These are phyloP conservation scores for Diprion similis DNA, from an alignment of 1,140 invertebrate species.

Conservation along the genomic window DNA sequence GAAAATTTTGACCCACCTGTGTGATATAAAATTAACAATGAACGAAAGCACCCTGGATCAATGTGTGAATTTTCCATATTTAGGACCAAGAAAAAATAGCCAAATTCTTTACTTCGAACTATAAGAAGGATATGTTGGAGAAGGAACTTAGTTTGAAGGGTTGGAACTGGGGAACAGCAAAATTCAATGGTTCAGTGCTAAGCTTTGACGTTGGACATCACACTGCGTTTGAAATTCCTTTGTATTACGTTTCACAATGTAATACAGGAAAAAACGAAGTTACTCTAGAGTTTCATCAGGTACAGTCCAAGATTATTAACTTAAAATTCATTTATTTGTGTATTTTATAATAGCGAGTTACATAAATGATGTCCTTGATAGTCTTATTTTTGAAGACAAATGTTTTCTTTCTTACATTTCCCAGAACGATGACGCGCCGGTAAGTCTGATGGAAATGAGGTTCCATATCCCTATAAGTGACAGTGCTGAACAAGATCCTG, in stretches of 20 bases:
- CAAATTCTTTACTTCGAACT: constrained; percentile 86
- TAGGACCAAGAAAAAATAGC: constrained; percentile 83
- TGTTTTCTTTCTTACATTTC: constrained; percentile 29
- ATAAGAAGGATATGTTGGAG: constrained; percentile 85
- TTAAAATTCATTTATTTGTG: constrained; percentile 9
- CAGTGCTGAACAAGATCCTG: constrained; percentile 85
- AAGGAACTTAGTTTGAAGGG: constrained; percentile 95
- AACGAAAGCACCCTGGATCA: too few relatives aligned
- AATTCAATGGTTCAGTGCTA: constrained; percentile 91
- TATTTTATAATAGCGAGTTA: constrained; percentile 1
- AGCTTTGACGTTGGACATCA: constrained; percentile 91
- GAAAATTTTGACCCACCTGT: too few relatives aligned
- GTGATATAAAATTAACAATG: constrained; percentile 12
- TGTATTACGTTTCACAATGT: constrained; percentile 95
- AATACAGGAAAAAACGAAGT: constrained; percentile 99
- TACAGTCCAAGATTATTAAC: constrained; percentile 41
- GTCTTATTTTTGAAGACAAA: constrained; percentile 15
- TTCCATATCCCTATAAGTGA: constrained; percentile 95
- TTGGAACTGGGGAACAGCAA: constrained; percentile 98
- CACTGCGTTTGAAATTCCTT: constrained; percentile 95
- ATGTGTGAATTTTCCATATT: constrained; percentile 16
- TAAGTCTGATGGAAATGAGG: constrained; percentile 96
- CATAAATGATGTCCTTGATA: constrained; percentile 19
- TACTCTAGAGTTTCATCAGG: constrained; percentile 96
- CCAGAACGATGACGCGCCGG: constrained; percentile 96